Evolutionary conservation across 2,113 vertebrate genomes (phyloP), one percentile per base, ranked within the genome.

Genomic region (Burhinus bistriatus): DNA sequence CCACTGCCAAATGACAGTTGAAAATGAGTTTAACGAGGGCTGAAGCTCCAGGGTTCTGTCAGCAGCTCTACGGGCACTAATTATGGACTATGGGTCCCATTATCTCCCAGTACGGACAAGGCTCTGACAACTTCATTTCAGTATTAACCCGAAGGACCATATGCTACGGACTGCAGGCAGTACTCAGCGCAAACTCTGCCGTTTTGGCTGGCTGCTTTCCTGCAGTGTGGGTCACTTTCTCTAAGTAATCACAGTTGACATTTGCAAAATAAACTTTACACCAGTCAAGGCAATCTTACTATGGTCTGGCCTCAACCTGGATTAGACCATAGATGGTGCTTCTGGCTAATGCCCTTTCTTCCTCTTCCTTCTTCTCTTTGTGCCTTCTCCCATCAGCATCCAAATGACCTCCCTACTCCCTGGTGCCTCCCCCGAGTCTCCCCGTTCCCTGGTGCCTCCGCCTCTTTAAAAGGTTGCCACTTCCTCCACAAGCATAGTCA

Each of bases 21-120:
- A 94, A 95, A 93, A 87, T n/a, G 69, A 92, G 42, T 55, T 89
- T 71, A 95, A 89, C 76, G 38, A 70, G 89, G 81, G 62, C 68
- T 71, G 91, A 75, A 96, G 96, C 91, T 95, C 93, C 89, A 88
- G 88, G 79, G 65, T 81, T 90, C 93, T 93, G 91, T 82, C 95
- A 92, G 96, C 90, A 93, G 83, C 95, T 96, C 90, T 70, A 70
- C 1, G 8, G 85, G 90, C 80, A 89, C 75, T 76, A 93, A 94
- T 90, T 77, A 94, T 11, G 62, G 83, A 94, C 30, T 42, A 58
- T 22, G 59, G 87, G 92, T 90, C 92, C 93, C 92, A 68, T 90
- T 96, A 89, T 59, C 61, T 72, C 78, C 91, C 95, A 90, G 70
- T 45, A 59, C 0, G 21, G 93, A 90, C 87, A 62, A 58, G 90